A percentile compares a stretch with the other conserved stretches of the same genome.
Evolutionary conservation across 2,113 vertebrate genomes (phyloP).

Genomic region (Laticauda laticaudata): DNA sequence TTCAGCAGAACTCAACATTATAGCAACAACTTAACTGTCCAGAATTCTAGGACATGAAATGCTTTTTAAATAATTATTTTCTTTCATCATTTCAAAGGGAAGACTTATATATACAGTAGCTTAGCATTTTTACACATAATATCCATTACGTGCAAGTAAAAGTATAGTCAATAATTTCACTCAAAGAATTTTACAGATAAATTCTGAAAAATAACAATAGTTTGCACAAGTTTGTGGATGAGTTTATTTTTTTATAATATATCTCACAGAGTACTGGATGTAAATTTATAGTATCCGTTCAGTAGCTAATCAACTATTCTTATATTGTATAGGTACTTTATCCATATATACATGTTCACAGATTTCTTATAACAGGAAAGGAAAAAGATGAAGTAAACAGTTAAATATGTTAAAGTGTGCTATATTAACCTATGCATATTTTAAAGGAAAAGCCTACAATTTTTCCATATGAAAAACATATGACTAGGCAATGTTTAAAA

Average conservation of each 20-base stretch:
- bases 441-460: neutral
- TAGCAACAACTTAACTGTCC: neutral
- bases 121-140: neutral
- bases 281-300: slow-evolving; percentile 6
- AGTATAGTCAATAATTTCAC: neutral
- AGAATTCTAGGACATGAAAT: neutral
- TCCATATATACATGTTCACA: neutral
- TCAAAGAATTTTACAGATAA: neutral
- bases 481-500: slow-evolving; percentile 11
- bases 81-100: neutral
- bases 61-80: neutral
- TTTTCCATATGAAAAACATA: slow-evolving; percentile 18
- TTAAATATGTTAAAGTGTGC: neutral
- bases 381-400: neutral
- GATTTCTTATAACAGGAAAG: neutral
- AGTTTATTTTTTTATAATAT: neutral
- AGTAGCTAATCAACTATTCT: slow-evolving; percentile 16
- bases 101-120: neutral
- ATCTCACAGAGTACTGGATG: neutral
- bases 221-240: neutral
- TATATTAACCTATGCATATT: neutral
- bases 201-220: neutral
- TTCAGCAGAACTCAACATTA: neutral
- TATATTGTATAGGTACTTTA: neutral
- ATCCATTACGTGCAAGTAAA: neutral